Evolutionary conservation across 2,797 vertebrate species (phyloP), one percentile per base, ranked within the genome.

Genomic region (Typhlichthys subterraneus): DNA sequence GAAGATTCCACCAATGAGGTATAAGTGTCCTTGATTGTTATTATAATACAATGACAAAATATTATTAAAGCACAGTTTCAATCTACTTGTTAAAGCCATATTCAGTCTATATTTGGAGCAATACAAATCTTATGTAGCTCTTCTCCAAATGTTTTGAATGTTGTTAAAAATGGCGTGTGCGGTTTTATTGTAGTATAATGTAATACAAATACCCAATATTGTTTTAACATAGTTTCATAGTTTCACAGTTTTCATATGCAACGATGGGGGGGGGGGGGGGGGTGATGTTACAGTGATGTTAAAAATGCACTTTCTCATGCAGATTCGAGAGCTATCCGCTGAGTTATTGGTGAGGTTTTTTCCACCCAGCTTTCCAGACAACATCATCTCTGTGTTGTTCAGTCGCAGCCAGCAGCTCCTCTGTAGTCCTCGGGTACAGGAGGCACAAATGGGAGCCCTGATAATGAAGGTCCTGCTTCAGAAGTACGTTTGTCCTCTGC

Each of bases 1-100:
- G 93, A 95, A 73, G 96, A 97, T 87, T 90, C 90, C 58, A 98
- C 96, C 13, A 96, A 95, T 0, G 96, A 98, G 93, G 95, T 96
- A 29, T 4, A 71, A 0, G 19, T 57, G 48, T 15, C 12, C 45
- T 50, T 56, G 12, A 42, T 42, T 42, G 9, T 42, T 42, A 42
- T 42, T 61, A 1, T 33, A 33, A 31, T 31, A 54, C 12, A 33
- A 8, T 54, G 9, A 12, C 4, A 14, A 23, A 52, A 42, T 10
- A 12, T 59, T 46, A 63, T 19, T 1, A 4, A 15, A 42, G 9
- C 9, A 45, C 5, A 31, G 15, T 17, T 55, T 62, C 14, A 57
- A 29, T 29, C 23, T 42, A 42, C 38, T 42, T 29, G 23, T 29
- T 29, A 29, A 29, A 29, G 23, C 23, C 23, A 29, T 4, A 29